Conservation (phyloP, 2,888 invertebrate species). For the Eupelmus urozonus region DNA sequence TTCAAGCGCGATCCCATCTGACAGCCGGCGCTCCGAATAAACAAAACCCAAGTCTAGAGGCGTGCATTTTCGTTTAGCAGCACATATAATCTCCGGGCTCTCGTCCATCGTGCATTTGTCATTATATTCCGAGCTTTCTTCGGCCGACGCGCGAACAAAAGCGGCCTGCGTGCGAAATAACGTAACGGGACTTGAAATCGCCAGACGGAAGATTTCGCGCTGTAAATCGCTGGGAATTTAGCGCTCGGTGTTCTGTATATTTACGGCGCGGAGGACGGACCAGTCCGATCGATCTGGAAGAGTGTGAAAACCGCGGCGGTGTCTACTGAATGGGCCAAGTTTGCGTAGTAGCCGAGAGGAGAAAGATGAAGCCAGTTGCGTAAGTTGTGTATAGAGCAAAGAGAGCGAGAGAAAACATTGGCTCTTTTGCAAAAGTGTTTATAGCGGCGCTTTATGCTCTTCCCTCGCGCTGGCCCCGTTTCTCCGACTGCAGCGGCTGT, state of each 20-base stretch:
- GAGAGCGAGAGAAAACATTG: no score
- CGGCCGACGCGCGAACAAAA: not conserved
- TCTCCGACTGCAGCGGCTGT: not conserved
- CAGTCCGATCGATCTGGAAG: not conserved
- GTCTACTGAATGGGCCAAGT: no score
- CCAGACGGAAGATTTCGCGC: conserved; percentile 1
- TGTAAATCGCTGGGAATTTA: conserved; percentile 5
- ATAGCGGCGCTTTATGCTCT: conserved; percentile 29
- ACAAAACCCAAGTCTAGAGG: no score
- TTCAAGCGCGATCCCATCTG: no score
- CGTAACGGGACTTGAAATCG: not conserved
- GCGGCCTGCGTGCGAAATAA: conserved; percentile 2
- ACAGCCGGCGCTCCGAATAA: no score
- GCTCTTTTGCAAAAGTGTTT: not conserved
- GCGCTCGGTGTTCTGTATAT: not conserved
- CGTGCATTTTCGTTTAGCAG: no score
- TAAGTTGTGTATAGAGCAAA: not conserved
- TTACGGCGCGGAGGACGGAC: not conserved
- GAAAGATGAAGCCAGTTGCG: conserved; percentile 21
- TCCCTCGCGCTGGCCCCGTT: not conserved
- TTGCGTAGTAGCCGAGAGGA: not conserved
- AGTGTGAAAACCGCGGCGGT: not conserved
- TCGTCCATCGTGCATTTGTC: conserved; percentile 9
- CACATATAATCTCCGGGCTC: no score
- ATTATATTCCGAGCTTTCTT: not conserved